Evolutionary conservation across 2,888 invertebrate genomes (phyloP).

Genomic region (Drosophila picticornis): DNA sequence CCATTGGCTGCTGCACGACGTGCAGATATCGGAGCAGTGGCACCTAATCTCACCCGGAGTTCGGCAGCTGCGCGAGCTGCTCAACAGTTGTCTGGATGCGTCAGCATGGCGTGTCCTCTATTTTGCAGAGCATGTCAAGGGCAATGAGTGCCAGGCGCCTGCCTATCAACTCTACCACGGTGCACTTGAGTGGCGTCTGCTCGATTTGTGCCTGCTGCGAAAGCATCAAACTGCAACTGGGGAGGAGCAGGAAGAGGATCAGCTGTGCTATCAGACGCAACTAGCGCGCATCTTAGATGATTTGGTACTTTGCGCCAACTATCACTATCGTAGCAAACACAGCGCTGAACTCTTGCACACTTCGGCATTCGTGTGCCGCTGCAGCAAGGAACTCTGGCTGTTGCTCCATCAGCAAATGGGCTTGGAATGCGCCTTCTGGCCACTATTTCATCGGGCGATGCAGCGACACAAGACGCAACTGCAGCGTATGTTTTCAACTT

Average conservation of each 20-base stretch:
- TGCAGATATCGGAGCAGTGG: slow-evolving; percentile 44
- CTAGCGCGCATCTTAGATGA: slow-evolving; percentile 73
- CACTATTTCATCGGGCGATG: slow-evolving; percentile 83
- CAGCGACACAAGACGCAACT: slow-evolving; percentile 70
- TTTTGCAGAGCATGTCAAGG: slow-evolving; percentile 79
- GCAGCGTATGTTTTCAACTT: slow-evolving; percentile 33
- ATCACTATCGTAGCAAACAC: slow-evolving; percentile 81
- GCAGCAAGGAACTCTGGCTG: slow-evolving; percentile 87
- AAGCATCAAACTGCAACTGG: slow-evolving; percentile 5
- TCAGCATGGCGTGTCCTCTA: slow-evolving; percentile 77
- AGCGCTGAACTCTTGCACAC: slow-evolving; percentile 85
- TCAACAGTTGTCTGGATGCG: slow-evolving; percentile 70
- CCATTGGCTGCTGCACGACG: slow-evolving; percentile 70
- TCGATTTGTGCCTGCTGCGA: slow-evolving; percentile 79
- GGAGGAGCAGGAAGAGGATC: not conserved
- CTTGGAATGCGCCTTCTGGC: slow-evolving; percentile 85
- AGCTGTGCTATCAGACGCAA: slow-evolving; percentile 52
- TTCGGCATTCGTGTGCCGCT: slow-evolving; percentile 87
- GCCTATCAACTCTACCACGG: slow-evolving; percentile 85
- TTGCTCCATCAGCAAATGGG: slow-evolving; percentile 83
- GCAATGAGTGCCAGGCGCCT: slow-evolving; percentile 82
- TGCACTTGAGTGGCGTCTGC: slow-evolving; percentile 83
- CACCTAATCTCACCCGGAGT: slow-evolving; percentile 45
- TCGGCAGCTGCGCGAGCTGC: slow-evolving; percentile 64
- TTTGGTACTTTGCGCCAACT: slow-evolving; percentile 71